Percentiles rank a stretch among this genome's conserved stretches.
These are phyloP conservation scores for Caradrina kadenii DNA, from an alignment of 2,888 invertebrate genomes.

Conservation along the genomic window DNA sequence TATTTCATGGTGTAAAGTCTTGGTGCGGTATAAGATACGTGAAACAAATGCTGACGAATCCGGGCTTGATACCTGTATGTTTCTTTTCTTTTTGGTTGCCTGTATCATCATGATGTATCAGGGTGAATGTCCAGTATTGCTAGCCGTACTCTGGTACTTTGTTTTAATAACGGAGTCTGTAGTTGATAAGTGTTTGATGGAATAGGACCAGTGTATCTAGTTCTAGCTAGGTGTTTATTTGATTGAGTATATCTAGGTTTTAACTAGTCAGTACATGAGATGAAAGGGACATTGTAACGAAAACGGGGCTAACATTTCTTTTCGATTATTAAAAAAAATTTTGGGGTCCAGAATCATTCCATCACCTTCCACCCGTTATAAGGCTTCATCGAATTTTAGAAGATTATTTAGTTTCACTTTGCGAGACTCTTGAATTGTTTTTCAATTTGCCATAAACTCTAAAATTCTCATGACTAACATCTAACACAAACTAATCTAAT, in stretches of 20 bases:
- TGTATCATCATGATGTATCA: slow-evolving; percentile 37
- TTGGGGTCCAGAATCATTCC: no score
- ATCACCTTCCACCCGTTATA: no score
- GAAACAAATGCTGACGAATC: slow-evolving; percentile 37
- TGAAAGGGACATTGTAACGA: no score
- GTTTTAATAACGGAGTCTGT: background rate
- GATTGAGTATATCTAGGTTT: background rate
- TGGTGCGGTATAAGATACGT: slow-evolving; percentile 10
- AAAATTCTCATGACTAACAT: background rate
- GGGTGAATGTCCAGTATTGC: slow-evolving; percentile 41
- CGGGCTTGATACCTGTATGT: slow-evolving; percentile 49
- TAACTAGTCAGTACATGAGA: background rate
- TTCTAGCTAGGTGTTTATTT: background rate
- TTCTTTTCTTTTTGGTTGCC: slow-evolving; percentile 51
- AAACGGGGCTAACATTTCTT: no score
- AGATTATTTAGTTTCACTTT: background rate
- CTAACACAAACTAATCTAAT: background rate
- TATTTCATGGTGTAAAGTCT: background rate
- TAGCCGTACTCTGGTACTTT: slow-evolving; percentile 10
- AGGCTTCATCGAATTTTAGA: background rate
- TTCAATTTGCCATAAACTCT: background rate
- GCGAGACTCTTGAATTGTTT: background rate
- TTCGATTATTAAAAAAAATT: no score
- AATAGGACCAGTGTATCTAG: background rate
- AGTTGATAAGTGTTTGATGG: background rate